Evolutionary conservation across 2,797 vertebrate species (phyloP), one percentile per base, ranked within the genome.

Genomic region (Spheniscus humboldti): DNA sequence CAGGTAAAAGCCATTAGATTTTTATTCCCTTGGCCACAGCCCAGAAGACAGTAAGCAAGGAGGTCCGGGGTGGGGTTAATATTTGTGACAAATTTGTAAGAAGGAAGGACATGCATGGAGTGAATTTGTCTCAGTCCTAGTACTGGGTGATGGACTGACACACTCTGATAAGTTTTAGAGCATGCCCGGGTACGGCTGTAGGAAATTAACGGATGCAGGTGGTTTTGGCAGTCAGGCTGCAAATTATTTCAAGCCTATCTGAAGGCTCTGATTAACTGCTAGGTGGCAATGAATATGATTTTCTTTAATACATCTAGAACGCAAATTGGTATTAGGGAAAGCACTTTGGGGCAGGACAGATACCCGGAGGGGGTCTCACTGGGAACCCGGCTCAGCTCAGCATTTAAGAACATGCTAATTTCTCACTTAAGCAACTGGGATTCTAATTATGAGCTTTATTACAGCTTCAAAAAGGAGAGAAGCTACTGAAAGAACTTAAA

Each of bases 381-480:
- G 66, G 90, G 72, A 97, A 73, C 68, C 72, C 62, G 75, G 59
- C 89, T 91, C 41, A 0, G 57, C 84, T 94, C 67, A 92, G 88
- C 90, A 63, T 76, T 93, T 86, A 93, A 94, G 86, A 94, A 79
- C 88, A 92, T 66, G 88, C 59, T 95, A 91, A 97, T 97, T 95
- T 95, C 94, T 95, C 84, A 88, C 94, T 97, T 96, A 97, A 92
- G 93, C 88, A 91, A 96, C 88, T 83, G 64, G 95, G 88, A 96
- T 88, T 94, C 89, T 96, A 97, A 97, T 96, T 94, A 94, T 52
- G 57, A 94, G 84, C 85, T 92, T 95, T 91, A 96, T 94, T 96
- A 94, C 82, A 68, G 89, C 89, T 95, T 96, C 92, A 88, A 62
- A 96, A 92, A 62, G 53, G 66, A 93, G 52, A 92, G 94, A 95